Evolutionary conservation across 2,797 vertebrate species (phyloP), one percentile per base, ranked within the genome.

Genomic region (Gallinago solitaria): DNA sequence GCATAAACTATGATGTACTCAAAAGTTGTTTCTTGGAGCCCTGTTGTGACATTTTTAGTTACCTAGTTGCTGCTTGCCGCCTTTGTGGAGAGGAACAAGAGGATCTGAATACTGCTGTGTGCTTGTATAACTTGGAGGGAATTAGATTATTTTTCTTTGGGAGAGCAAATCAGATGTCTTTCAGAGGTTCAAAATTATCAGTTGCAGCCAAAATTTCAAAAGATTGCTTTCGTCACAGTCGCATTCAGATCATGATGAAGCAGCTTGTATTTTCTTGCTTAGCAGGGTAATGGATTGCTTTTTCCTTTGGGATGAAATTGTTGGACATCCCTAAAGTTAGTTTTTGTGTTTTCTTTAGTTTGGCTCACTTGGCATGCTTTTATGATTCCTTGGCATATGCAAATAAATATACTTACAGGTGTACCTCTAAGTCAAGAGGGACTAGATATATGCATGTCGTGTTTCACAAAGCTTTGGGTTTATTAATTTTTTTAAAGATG

Each of bases 161-260:
- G 79, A 90, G 45, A 83, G 56, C 45, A 90, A 93, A 90, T 90
- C 12, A 90, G 67, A n/a, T 20, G 27, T 77, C 80, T 96, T 93
- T 37, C 81, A 80, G 23, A 74, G 16, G 25, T 75, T 56, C 64
- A 32, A 91, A 93, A 61, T 64, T n/a, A 83, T 7, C 33, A 32
- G 43, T 54, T 70, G 8, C 32, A 57, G 71, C 85, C 74, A 91
- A 68, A 87, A 74, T 93, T 92, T 93, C 47, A 24, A 33, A 83
- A 65, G 41, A 78, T 61, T 91, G 39, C 61, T 18, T 95, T 86
- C 80, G 61, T 86, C 32, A 23, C 13, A 16, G 32, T 41, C 0
- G 4, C 37, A n/a, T 74, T 93, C 59, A 77, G 48, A 75, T 86
- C 50, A 25, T 18, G 50, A 83, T 70, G 75, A 80, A 79, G 57